These are phyloP conservation scores for Meteorus colon DNA, from an alignment of 2,888 invertebrate species.

Conservation along the genomic window DNA sequence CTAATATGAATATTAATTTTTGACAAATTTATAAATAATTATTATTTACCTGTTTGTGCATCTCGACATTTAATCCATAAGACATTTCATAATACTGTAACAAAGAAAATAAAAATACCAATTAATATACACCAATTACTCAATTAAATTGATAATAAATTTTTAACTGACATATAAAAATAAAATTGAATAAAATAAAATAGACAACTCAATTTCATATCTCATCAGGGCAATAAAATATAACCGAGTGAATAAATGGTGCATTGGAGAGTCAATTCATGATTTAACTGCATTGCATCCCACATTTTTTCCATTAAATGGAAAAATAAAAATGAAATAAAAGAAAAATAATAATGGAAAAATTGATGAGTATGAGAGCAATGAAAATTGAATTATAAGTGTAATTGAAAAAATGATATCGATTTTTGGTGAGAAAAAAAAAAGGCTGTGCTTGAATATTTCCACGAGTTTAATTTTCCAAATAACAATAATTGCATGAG, in stretches of 20 bases:
- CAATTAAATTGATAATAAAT: background rate
- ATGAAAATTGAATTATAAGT: background rate
- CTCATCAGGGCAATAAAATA: conserved; percentile 28
- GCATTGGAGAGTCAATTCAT: background rate
- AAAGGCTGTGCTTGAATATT: background rate
- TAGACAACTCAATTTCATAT: conserved; percentile 6
- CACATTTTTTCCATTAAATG: background rate
- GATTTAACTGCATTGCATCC: background rate
- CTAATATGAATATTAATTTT: conserved; percentile 13
- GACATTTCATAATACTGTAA: conserved; percentile 98
- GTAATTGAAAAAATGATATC: conserved; percentile 3
- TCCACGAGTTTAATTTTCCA: background rate
- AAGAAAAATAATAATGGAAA: background rate
- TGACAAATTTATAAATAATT: conserved; percentile 46
- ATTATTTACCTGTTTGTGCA: conserved; percentile 90
- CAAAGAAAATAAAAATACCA: conserved; percentile 54
- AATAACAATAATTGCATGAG: background rate
- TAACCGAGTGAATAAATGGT: background rate
- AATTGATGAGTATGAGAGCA: background rate
- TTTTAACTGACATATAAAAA: background rate
- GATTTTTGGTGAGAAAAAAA: background rate
- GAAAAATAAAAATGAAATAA: background rate
- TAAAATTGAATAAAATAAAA: conserved; percentile 9
- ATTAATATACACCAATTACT: too few relatives aligned
- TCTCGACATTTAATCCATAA: conserved; percentile 95